Evolutionary conservation across 2,888 invertebrate species (phyloP).

Genomic region (Amphipoea oculea): DNA sequence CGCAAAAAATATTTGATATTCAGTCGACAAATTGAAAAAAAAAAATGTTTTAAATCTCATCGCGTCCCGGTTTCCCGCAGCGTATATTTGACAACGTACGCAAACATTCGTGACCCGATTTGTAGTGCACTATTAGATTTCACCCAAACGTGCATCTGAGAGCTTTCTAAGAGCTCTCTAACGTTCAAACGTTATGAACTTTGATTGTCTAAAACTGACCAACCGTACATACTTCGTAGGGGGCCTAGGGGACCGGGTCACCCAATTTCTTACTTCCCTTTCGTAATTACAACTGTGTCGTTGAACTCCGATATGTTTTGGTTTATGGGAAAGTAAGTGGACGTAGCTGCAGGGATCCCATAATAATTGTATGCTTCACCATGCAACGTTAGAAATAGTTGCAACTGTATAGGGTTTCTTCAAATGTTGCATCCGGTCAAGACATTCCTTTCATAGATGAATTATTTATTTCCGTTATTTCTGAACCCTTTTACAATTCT

Average conservation of each 20-base stretch:
- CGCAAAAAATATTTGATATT: constrained; percentile 18
- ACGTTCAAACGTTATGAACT: constrained; percentile 79
- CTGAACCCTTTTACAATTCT: constrained; percentile 45
- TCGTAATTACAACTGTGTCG: constrained; percentile 88
- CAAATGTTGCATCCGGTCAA: constrained; percentile 75
- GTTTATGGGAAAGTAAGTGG: constrained; percentile 84
- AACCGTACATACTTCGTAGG: constrained; percentile 83
- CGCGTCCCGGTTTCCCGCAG: constrained; percentile 59
- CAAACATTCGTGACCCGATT: constrained; percentile 56
- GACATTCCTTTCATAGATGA: constrained; percentile 55
- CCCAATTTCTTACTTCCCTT: constrained; percentile 86
- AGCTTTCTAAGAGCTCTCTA: constrained; percentile 76
- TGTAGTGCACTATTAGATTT: constrained; percentile 66
- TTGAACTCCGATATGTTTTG: constrained; percentile 85
- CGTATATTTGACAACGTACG: constrained; percentile 69
- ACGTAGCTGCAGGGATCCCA: constrained; percentile 83
- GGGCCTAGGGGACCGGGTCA: constrained; percentile 85
- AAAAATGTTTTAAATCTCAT: constrained; percentile 6
- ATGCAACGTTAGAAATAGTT: constrained; percentile 77
- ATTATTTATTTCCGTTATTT: constrained; percentile 61
- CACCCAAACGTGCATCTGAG: constrained; percentile 81
- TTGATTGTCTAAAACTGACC: constrained; percentile 89
- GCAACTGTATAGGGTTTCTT: constrained; percentile 71
- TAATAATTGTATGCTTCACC: constrained; percentile 72
- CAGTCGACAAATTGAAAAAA: constrained; percentile 1